phyloP scores from a whole-genome alignment of 1,140 invertebrate genomes.

The Coelopa frigida region DNA sequence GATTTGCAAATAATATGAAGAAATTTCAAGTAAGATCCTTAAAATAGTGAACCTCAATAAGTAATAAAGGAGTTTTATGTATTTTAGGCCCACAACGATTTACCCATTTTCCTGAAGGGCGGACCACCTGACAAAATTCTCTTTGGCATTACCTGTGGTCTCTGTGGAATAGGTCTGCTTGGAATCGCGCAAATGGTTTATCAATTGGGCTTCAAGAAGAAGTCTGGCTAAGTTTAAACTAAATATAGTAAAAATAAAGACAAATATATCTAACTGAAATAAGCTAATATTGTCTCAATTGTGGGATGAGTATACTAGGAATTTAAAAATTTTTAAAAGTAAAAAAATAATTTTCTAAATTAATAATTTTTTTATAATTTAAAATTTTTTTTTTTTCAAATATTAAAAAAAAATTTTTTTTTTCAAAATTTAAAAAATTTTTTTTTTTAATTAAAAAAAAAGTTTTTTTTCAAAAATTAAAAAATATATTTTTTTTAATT shows the following conservation, averaged over 20 bases:
- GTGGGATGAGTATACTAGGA: neutral
- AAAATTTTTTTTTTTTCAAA: too few species aligned
- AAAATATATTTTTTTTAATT: too few species aligned
- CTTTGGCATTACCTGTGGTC: conserved; percentile 34
- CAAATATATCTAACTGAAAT: neutral
- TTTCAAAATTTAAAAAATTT: too few species aligned
- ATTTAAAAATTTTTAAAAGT: conserved; percentile 1
- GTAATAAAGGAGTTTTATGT: neutral
- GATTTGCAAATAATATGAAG: conserved; percentile 34
- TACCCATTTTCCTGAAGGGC: conserved; percentile 40
- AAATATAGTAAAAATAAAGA: conserved; percentile 24
- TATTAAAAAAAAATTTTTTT: too few species aligned
- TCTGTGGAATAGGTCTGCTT: conserved; percentile 36
- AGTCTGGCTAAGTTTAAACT: conserved; percentile 14
- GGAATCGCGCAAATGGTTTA: conserved; percentile 35
- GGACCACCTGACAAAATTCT: conserved; percentile 35
- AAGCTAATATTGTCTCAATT: conserved; percentile 12
- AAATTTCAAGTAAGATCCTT: conserved; percentile 34
- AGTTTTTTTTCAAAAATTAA: too few species aligned
- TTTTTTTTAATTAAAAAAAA: too few species aligned
- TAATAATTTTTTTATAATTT: too few species aligned
- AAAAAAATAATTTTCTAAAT: neutral
- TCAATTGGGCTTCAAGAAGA: conserved; percentile 38
- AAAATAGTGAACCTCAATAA: neutral
- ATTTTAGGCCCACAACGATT: conserved; percentile 31